Evolutionary conservation across 2,113 vertebrate genomes (phyloP), one percentile per base, ranked within the genome.

Genomic region (Austrofundulus limnaeus): DNA sequence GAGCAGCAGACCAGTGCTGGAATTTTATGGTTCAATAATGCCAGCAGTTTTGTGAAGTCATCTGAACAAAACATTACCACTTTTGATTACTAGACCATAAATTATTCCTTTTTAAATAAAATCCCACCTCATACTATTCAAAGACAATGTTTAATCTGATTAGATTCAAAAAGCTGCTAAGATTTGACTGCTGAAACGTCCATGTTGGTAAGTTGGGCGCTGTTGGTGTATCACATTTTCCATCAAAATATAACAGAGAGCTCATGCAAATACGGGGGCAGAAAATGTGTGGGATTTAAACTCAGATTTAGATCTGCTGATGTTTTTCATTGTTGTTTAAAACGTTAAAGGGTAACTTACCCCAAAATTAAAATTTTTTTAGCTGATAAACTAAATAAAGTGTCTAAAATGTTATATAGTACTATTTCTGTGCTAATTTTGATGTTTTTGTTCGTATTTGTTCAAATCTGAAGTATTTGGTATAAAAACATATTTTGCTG

Each of bases 61-160:
- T 14, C 13, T 34, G 31, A 34, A 34, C 8, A 34, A 34, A 34
- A 34, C 23, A 7, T 49, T 14, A 24, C 1, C 13, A 19, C 20
- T 34, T 61, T 56, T 39, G 15, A 52, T 67, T 12, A 57, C 37
- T 48, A 1, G 19, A 50, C 25, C 7, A 46, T 24, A 20, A 31
- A 13, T 54, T 34, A 37, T 38, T 6, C 10, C 8, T 9, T 38
- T 42, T n/a, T 8, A 8, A 1, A n/a, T 8, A 7, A 8, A n/a
- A 43, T 34, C 8, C 8, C 9, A 10, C 10, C 9, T 34, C 8
- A 9, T 34, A 9, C 19, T 4, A 1, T 11, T 2, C 2, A 19
- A 20, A 20, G n/a, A 20, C 11, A 11, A 46, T 46, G 50, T 60
- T 73, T 70, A 14, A 56, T 51, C 41, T 21, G 17, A 11, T 21